Evolutionary conservation across 2,888 invertebrate genomes (phyloP), one percentile per base, ranked within the genome.

Genomic region (Penaeus monodon): DNA sequence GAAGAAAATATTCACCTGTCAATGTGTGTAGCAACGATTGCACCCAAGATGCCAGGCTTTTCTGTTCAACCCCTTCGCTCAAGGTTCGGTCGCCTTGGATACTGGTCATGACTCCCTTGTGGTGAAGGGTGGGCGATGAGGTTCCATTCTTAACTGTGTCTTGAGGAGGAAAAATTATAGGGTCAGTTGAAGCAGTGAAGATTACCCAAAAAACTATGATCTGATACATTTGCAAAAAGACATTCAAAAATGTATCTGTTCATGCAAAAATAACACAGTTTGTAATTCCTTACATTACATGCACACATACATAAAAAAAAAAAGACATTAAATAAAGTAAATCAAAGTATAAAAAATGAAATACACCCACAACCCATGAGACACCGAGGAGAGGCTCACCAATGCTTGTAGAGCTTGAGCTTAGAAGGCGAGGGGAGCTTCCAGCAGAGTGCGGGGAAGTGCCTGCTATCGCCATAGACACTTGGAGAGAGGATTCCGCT

Each of bases 21-120:
- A 77, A 77, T 20, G 86, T 81, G 64, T 86, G 86, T 12, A 86
- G 70, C n/a, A 86, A 79, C 20, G 86, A 78, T 70, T 86, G 81
- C 10, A 86, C 77, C 86, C 81, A 86, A 0, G 86, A 81, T 29
- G 78, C 38, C 49, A 84, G 10, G 33, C 63, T 84, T 6, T 33
- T 57, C 57, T 44, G 63, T 10, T 14, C 29, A 1, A n/a, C 65
- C 65, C 38, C 38, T 64, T 66, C 38, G 33, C 33, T 29, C 73
- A 27, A 1, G 57, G 22, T 57, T 24, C 24, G 33, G 33, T 76
- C 74, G 14, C 57, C 86, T 12, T 74, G n/a, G 12, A 77, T 77
- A 38, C 84, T 84, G 17, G 84, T 84, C 84, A 84, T 84, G 29
- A 84, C 84, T 24, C 66, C 84, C 27, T 84, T 84, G 77, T 84